These are phyloP conservation scores for Heterodera schachtii DNA, from an alignment of 1,140 invertebrate genomes.

Conservation along the genomic window DNA sequence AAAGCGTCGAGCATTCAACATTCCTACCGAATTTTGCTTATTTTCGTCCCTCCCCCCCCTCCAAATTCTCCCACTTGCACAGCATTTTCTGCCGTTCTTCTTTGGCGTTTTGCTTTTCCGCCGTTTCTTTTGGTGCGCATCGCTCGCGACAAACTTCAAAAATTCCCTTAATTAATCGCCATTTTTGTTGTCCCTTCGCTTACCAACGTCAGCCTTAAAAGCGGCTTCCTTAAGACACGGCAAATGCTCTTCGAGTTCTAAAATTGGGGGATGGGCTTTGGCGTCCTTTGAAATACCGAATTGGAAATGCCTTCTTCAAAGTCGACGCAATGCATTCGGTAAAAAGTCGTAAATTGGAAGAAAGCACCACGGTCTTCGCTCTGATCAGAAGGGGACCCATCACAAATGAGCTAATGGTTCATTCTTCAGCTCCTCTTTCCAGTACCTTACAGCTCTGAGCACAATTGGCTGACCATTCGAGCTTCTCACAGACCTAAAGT, in stretches of 20 bases:
- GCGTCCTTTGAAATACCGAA: too few relatives aligned
- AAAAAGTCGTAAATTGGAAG: conserved; percentile 61
- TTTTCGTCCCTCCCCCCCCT: conserved; percentile 8
- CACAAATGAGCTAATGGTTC: too few relatives aligned
- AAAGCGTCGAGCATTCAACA: conserved; percentile 58
- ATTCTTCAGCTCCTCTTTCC: too few relatives aligned
- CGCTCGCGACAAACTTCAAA: conserved; percentile 47
- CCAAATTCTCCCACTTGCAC: conserved; percentile 48
- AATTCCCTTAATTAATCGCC: conserved; percentile 5
- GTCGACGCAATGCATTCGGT: conserved; percentile 59
- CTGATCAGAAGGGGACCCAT: conserved; percentile 8
- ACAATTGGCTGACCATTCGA: conserved; percentile 53
- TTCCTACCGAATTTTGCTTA: conserved; percentile 32
- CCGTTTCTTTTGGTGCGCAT: conserved; percentile 37
- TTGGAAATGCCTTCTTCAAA: conserved; percentile 53
- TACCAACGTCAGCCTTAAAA: conserved; percentile 54
- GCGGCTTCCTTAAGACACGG: conserved; percentile 51
- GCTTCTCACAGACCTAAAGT: conserved; percentile 53
- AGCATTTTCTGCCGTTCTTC: conserved; percentile 53
- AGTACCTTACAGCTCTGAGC: conserved; percentile 42
- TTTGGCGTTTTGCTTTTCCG: conserved; percentile 47
- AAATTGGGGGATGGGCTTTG: conserved; percentile 15
- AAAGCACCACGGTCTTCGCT: conserved; percentile 47
- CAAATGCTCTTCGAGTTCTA: conserved; percentile 55
- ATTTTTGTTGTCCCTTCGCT: neutral